Evolutionary conservation across 2,113 vertebrate genomes (phyloP), one percentile per base, ranked within the genome.

Genomic region (Limanda limanda): DNA sequence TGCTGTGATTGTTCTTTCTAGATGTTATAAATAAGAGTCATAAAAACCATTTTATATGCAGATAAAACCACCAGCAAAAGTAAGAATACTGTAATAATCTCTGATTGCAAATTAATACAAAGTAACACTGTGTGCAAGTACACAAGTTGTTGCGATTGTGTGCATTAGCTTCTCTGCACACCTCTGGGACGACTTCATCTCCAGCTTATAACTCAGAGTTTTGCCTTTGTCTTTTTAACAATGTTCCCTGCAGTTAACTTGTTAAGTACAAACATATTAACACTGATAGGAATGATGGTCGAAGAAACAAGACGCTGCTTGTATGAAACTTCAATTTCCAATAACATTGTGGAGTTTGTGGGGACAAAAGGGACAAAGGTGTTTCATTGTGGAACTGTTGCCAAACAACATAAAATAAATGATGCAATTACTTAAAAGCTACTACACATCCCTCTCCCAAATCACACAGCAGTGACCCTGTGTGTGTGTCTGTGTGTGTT

Each of bases 351-450:
- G 74, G 79, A 73, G 66, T 67, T 51, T 21, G 54, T 59, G 47
- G 67, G 74, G 70, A 42, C 61, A 24, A 23, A 23, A 24, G 37
- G 61, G 68, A 58, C 71, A 75, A 59, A 83, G 77, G 66, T 79
- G 77, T 78, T 82, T 84, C 67, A 25, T 62, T 61, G 79, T 75
- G 84, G 81, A 74, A 70, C 77, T 86, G 74, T 91, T 89, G 85
- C 73, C 77, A 87, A 86, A 68, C 84, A 84, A 78, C 72, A 88
- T 88, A 73, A 78, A 91, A 93, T 91, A 89, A 93, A 91, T 85
- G 74, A 81, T 68, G 76, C 73, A 86, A 89, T 92, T 88, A 85
- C 71, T 86, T 90, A 89, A 89, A 92, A 73, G 58, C 62, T 72
- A 24, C 78, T 52, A 11, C 77, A 77, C 83, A 86, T 88, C 82